Evolutionary conservation across 2,797 vertebrate species (phyloP).

Genomic region (Periparus ater): DNA sequence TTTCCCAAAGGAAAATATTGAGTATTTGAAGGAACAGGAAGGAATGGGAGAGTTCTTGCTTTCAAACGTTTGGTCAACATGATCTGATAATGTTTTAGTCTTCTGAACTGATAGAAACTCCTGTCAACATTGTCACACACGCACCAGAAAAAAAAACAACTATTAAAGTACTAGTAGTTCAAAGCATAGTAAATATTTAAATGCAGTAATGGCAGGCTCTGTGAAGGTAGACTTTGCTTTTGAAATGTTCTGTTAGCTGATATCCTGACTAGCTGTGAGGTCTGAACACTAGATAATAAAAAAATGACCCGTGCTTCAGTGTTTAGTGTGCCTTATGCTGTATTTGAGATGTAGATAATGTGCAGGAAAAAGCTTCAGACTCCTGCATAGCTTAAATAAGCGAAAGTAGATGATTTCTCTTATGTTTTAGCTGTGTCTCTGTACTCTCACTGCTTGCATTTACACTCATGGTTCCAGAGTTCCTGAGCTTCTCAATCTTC

Average conservation of each 20-base stretch:
- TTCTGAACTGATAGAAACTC: not conserved
- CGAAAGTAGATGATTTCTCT: constrained; percentile 9
- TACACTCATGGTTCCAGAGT: not conserved
- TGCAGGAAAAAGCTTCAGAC: not conserved
- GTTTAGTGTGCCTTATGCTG: not conserved
- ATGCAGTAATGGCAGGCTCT: not conserved
- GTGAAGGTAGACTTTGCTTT: not conserved
- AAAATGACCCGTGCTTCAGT: not conserved
- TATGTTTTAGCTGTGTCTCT: not conserved
- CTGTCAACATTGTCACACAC: not conserved
- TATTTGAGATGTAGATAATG: not conserved
- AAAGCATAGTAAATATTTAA: not conserved
- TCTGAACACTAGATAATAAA: not conserved
- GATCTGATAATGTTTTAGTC: not conserved
- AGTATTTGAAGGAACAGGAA: constrained; percentile 46
- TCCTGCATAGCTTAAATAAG: not conserved
- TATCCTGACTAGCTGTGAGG: not conserved
- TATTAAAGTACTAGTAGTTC: not conserved
- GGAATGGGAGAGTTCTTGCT: constrained; percentile 33
- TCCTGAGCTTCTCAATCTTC: not conserved
- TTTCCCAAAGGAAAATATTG: constrained; percentile 56
- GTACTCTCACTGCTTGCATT: not conserved
- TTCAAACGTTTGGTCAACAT: constrained; percentile 17
- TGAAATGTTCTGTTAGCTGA: not conserved
- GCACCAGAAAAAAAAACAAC: not conserved